Percentiles rank a stretch among this genome's conserved stretches.
Evolutionary conservation across 2,797 vertebrate genomes (phyloP).

Genomic region (Molossus molossus): DNA sequence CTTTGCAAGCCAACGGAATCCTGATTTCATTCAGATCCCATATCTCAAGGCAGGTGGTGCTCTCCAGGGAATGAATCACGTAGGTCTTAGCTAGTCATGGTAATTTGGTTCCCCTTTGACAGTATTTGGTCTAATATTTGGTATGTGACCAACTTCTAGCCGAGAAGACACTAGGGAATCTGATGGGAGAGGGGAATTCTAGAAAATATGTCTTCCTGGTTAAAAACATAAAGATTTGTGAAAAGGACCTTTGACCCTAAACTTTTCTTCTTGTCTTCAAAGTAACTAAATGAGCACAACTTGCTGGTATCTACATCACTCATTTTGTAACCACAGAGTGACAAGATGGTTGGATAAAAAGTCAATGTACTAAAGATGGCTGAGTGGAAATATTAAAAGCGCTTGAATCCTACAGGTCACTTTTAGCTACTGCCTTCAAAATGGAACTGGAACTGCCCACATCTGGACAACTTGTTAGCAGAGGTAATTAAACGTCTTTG

Average conservation of each 20-base stretch:
- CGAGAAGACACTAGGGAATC: slow-evolving; percentile 7
- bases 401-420: not conserved
- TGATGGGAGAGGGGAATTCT: not conserved
- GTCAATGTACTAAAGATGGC: not conserved
- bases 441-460: not conserved
- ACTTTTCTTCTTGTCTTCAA: slow-evolving; percentile 34
- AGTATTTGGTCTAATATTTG: not conserved
- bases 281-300: not conserved
- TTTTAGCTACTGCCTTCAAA: not conserved
- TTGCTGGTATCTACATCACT: not conserved
- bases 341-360: slow-evolving; percentile 2
- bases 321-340: not conserved
- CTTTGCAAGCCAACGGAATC: not conserved
- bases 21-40: not conserved
- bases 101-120: not conserved
- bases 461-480: not conserved
- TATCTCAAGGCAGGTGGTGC: not conserved
- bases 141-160: not conserved
- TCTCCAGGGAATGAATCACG: not conserved
- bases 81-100: not conserved
- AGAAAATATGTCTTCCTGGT: slow-evolving; percentile 11
- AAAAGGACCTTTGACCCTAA: not conserved
- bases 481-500: slow-evolving; percentile 10
- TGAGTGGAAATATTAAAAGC: not conserved
- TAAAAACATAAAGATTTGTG: slow-evolving; percentile 37